Evolutionary conservation across 2,113 vertebrate genomes (phyloP).

Genomic region (Podarcis raffonei): DNA sequence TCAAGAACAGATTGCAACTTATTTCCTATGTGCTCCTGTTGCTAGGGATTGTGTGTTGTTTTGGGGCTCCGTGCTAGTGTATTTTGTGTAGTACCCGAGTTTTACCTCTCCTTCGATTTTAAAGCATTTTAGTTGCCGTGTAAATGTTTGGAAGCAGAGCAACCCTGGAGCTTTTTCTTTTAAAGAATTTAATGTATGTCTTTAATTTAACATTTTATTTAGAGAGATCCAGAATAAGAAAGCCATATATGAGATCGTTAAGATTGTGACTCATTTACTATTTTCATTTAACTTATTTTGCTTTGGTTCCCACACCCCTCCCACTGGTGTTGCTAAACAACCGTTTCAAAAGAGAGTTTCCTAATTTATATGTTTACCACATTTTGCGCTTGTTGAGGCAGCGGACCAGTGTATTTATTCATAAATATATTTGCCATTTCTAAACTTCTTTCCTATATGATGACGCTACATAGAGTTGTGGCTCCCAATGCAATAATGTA

Average conservation of each 20-base stretch:
- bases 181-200: slow-evolving; percentile 65
- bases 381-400: slow-evolving; percentile 65
- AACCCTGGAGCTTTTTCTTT: slow-evolving; percentile 71
- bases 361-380: slow-evolving; percentile 70
- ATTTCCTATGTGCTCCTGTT: slow-evolving; percentile 74
- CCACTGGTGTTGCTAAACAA: slow-evolving; percentile 71
- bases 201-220: slow-evolving; percentile 75
- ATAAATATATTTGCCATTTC: slow-evolving; percentile 74
- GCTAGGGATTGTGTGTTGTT: slow-evolving; percentile 82
- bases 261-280: slow-evolving; percentile 75
- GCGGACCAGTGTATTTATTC: slow-evolving; percentile 69
- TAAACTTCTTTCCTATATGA: slow-evolving; percentile 78
- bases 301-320: slow-evolving; percentile 43
- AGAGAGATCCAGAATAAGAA: slow-evolving; percentile 78
- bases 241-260: slow-evolving; percentile 82
- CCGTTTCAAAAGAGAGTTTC: slow-evolving; percentile 72
- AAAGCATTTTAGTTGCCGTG: slow-evolving; percentile 76
- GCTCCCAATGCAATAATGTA: slow-evolving; percentile 94
- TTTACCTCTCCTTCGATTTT: slow-evolving; percentile 74
- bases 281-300: slow-evolving; percentile 80
- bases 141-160: slow-evolving; percentile 78
- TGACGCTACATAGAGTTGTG: slow-evolving; percentile 80
- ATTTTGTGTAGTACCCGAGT: slow-evolving; percentile 81
- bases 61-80: slow-evolving; percentile 80
- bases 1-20: slow-evolving; percentile 53